A percentile compares a stretch with the other conserved stretches of the same genome.
Evolutionary conservation across 2,113 vertebrate species (phyloP).

Genomic region (Myotis brandtii): DNA sequence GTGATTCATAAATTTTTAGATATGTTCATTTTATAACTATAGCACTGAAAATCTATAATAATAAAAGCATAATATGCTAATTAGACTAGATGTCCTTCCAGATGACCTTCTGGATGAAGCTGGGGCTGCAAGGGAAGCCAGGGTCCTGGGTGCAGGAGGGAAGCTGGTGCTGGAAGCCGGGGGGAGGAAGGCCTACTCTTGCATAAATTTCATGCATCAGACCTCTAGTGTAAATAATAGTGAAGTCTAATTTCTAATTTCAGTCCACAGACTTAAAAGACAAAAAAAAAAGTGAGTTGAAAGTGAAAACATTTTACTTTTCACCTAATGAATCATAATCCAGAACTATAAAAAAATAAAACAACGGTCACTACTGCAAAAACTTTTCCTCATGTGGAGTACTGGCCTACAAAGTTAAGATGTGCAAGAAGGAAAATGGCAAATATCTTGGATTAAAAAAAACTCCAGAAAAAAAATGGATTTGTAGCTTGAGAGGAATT

Average conservation of each 20-base stretch:
- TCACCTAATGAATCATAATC: not conserved
- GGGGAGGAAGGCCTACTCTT: no score
- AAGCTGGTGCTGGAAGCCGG: no score
- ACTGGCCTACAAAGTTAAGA: not conserved
- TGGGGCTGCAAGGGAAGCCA: no score
- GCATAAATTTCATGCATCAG: no score
- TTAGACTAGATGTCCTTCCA: no score
- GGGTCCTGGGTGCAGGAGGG: no score
- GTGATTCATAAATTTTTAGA: not conserved
- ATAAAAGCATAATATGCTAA: no score
- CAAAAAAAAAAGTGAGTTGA: not conserved
- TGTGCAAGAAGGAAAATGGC: not conserved
- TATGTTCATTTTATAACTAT: not conserved
- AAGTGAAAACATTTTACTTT: not conserved
- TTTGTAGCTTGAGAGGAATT: not conserved
- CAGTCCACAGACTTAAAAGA: not conserved
- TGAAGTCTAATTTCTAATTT: not conserved
- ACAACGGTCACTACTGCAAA: not conserved
- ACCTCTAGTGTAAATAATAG: not conserved
- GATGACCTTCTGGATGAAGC: no score
- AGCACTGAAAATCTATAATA: not conserved
- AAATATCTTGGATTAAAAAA: not conserved
- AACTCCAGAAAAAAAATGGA: conserved; percentile 12
- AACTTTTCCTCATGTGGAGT: not conserved
- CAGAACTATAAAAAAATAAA: not conserved